Percentiles rank a stretch among this genome's conserved stretches.
Conservation (phyloP, 2,888 invertebrate species). For the Byasa hedistus region DNA sequence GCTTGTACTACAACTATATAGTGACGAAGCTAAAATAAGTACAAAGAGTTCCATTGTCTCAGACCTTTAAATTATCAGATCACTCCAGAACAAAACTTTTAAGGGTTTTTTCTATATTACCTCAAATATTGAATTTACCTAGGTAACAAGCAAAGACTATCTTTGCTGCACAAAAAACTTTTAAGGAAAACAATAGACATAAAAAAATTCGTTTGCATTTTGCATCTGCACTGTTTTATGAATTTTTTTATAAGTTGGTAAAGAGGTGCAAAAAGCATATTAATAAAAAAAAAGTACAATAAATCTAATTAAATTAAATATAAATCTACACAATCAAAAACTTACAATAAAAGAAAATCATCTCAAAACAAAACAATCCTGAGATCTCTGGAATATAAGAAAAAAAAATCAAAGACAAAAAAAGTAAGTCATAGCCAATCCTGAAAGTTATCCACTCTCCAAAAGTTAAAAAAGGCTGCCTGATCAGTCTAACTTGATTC, state of each 20-base stretch:
- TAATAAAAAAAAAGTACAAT: slow-evolving; percentile 4
- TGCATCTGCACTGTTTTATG: background rate
- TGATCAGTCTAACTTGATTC: background rate
- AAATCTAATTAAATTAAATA: slow-evolving; percentile 7
- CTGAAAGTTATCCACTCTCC: slow-evolving; percentile 20
- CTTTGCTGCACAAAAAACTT: background rate
- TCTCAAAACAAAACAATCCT: slow-evolving; percentile 42
- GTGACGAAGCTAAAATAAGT: slow-evolving; percentile 1
- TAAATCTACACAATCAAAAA: slow-evolving; percentile 32
- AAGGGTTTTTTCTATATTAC: too few relatives aligned
- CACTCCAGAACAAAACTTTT: too few relatives aligned
- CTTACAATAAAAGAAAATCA: slow-evolving; percentile 36
- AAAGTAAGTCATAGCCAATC: slow-evolving; percentile 35
- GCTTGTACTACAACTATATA: slow-evolving; percentile 37
- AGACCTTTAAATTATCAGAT: too few relatives aligned
- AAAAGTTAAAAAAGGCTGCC: slow-evolving; percentile 18
- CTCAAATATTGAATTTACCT: too few relatives aligned
- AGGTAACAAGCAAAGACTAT: too few relatives aligned
- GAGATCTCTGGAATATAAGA: slow-evolving; percentile 52
- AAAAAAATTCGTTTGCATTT: too few relatives aligned
- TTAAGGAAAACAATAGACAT: background rate
- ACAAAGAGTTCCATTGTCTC: background rate
- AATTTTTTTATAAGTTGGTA: slow-evolving; percentile 17
- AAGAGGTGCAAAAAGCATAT: slow-evolving; percentile 45
- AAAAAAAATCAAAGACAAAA: slow-evolving; percentile 34